Base-by-base conservation (phyloP, 2,113 vertebrate species). In the Aleadryas rufinucha region DNA sequence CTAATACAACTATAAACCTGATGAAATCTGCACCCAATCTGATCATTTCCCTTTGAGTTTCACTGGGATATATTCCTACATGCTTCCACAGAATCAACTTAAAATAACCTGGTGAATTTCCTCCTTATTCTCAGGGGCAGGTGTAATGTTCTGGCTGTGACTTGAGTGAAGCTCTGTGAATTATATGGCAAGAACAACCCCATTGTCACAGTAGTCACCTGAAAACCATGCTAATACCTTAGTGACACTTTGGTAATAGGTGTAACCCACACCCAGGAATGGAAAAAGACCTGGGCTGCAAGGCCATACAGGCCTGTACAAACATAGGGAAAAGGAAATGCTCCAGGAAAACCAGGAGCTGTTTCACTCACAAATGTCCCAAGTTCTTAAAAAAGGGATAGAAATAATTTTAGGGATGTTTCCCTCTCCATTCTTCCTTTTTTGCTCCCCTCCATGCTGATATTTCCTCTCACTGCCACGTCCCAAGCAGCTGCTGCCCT, bases 101-200 rank as follows among this genome's bases (percentile, higher is more conserved):
- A 82, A 92, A 94, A 94, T 71, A 95, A 95, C 20, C 53, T 80
- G 64, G 16, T 81, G 65, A 87, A 91, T 87, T 89, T 96, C 70
- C 65, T 90, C 35, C 35, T 86, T 44, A 87, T 66, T 71, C 68
- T 96, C 75, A 0, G 0, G 53, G 65, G 77, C 86, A 94, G 42
- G 64, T 54, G 7, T 49, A 91, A 83, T 19, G 49, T 71, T 91
- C 56, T 75, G 52, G 39, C 54, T 93, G 79, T 74, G 80, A 84
- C 76, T 89, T 50, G 59, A 95, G 35, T 6, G 22, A 91, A 76
- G 64, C 27, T 42, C 72, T 39, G 19, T 1, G 13, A 79, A 82
- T 71, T 87, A 69, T 7, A 84, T 2, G 2, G 49, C 81, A 89
- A 92, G 65, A 91, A 78, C 49, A 66, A 75, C 14, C 9, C 16